Evolutionary conservation across 2,113 vertebrate genomes (phyloP).

Genomic region (Scomber scombrus): DNA sequence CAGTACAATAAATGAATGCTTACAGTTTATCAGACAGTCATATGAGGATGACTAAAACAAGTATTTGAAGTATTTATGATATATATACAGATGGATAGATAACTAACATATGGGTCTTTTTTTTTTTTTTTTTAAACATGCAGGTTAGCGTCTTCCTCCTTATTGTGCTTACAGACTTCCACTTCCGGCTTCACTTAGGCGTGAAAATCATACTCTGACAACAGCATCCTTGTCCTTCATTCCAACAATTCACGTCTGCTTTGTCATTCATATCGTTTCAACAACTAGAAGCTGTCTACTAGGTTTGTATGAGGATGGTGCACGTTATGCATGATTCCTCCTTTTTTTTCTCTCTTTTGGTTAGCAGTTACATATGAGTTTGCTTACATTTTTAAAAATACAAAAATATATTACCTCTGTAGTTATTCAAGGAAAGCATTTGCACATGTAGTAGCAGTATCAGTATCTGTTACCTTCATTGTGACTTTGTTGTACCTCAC

Average conservation of each 20-base stretch:
- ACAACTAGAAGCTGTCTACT: slow-evolving; percentile 69
- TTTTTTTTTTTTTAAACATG: slow-evolving; percentile 63
- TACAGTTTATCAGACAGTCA: slow-evolving; percentile 73
- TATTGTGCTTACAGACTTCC: slow-evolving; percentile 74
- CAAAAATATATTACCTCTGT: slow-evolving; percentile 87
- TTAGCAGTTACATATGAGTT: slow-evolving; percentile 72
- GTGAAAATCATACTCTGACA: slow-evolving; percentile 13
- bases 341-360: slow-evolving; percentile 53
- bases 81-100: slow-evolving; percentile 70
- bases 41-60: slow-evolving; percentile 71
- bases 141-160: slow-evolving; percentile 60
- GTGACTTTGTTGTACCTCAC: slow-evolving; percentile 80
- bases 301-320: slow-evolving; percentile 55
- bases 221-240: slow-evolving; percentile 68
- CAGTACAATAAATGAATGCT: slow-evolving; percentile 86
- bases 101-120: slow-evolving; percentile 53
- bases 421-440: slow-evolving; percentile 82
- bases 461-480: slow-evolving; percentile 78
- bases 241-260: slow-evolving; percentile 45
- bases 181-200: slow-evolving; percentile 12
- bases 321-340: slow-evolving; percentile 49
- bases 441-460: slow-evolving; percentile 77
- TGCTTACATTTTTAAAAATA: slow-evolving; percentile 81
- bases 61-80: slow-evolving; percentile 61
- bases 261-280: slow-evolving; percentile 62